Evolutionary conservation across 2,797 vertebrate species (phyloP).

Genomic region (Rallus crepitans): DNA sequence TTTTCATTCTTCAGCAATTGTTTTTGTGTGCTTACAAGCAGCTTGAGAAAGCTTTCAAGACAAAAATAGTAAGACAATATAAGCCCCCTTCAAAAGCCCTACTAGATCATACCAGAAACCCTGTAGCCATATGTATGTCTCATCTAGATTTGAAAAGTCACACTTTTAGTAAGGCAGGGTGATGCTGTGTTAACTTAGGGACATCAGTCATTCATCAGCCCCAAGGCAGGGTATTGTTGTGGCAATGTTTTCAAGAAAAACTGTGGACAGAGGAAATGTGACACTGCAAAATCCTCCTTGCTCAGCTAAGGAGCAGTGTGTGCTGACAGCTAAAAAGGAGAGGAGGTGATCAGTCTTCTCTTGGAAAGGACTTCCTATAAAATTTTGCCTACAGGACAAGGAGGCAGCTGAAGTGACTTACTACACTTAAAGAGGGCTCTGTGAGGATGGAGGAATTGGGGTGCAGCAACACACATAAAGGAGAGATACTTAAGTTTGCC

Average conservation of each 20-base stretch:
- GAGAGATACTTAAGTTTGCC: neutral
- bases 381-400: neutral
- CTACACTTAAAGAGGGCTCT: neutral
- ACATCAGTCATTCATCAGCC: neutral
- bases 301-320: neutral
- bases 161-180: neutral
- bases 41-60: neutral
- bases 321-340: neutral
- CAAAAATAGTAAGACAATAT: neutral
- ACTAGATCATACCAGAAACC: neutral
- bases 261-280: neutral
- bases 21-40: neutral
- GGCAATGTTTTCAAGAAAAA: neutral
- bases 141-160: neutral
- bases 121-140: neutral
- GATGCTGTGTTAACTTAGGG: neutral
- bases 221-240: neutral
- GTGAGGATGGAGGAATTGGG: neutral
- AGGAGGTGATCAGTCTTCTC: neutral
- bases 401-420: neutral
- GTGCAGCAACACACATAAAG: neutral
- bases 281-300: neutral
- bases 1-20: neutral
- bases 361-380: neutral
- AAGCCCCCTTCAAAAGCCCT: neutral